Evolutionary conservation across 2,113 vertebrate species (phyloP).

Genomic region (Cephalopterus ornatus): DNA sequence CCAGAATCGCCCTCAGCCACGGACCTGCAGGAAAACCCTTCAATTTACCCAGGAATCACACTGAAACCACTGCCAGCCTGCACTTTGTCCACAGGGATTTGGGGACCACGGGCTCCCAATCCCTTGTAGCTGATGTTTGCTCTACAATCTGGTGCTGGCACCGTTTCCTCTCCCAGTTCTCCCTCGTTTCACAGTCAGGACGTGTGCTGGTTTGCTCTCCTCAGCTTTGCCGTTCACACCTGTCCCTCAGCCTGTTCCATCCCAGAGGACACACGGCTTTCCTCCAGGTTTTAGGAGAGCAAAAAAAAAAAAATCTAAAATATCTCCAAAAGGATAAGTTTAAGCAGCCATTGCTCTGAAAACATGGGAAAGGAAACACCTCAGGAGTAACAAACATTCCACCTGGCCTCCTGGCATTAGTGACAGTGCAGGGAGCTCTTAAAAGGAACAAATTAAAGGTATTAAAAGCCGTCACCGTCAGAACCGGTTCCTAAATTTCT

Average conservation of each 20-base stretch:
- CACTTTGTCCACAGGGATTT: accelerated
- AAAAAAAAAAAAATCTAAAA: neutral
- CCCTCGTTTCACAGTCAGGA: neutral
- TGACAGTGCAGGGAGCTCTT: accelerated
- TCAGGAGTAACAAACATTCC: neutral
- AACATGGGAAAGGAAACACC: neutral
- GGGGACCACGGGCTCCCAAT: accelerated
- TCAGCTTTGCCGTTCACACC: accelerated
- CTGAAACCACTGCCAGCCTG: neutral
- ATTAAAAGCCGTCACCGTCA: neutral
- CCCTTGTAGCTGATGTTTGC: neutral
- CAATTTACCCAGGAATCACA: accelerated
- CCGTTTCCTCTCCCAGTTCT: neutral
- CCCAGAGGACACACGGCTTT: neutral
- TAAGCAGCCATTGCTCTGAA: neutral
- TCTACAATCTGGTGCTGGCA: neutral
- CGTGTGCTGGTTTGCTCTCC: neutral
- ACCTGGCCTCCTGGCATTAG: neutral
- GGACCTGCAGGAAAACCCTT: neutral
- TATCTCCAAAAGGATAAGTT: neutral
- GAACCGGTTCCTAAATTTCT: neutral
- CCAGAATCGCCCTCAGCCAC: accelerated
- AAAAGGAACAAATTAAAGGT: neutral
- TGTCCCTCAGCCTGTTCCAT: neutral
- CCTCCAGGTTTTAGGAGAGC: neutral